These are phyloP conservation scores for Liopterus haemorrhoidalis DNA, from an alignment of 2,888 invertebrate species.

Conservation along the genomic window DNA sequence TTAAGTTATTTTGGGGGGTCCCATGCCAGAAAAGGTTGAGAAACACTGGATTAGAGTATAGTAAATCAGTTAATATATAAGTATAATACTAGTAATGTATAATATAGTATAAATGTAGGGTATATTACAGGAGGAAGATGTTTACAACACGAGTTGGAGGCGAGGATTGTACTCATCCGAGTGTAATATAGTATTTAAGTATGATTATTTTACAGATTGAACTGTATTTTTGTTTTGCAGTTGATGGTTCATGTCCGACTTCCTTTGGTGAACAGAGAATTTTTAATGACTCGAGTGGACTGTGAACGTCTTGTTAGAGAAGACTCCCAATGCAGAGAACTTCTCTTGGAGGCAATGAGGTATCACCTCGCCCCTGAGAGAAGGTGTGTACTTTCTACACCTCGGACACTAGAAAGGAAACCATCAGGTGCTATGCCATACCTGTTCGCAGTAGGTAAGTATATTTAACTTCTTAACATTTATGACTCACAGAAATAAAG, in stretches of 20 bases:
- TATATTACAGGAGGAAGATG: too few relatives aligned
- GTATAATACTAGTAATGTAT: background rate
- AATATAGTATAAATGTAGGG: background rate
- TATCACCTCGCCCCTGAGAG: constrained; percentile 65
- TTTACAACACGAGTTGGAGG: too few relatives aligned
- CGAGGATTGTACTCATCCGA: constrained; percentile 4
- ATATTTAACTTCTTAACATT: background rate
- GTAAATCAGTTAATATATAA: too few relatives aligned
- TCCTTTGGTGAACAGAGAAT: constrained; percentile 59
- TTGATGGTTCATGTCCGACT: constrained; percentile 60
- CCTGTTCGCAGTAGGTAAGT: constrained; percentile 55
- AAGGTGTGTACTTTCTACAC: constrained; percentile 55
- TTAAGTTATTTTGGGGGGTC: too few relatives aligned
- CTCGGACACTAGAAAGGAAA: constrained; percentile 57
- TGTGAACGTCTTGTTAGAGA: constrained; percentile 60
- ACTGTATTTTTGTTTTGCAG: constrained; percentile 37
- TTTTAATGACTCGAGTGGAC: constrained; percentile 62
- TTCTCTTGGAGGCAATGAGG: constrained; percentile 63
- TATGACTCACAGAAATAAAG: background rate
- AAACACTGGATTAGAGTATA: too few relatives aligned
- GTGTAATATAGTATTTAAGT: background rate
- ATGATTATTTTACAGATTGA: constrained; percentile 7
- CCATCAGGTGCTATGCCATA: constrained; percentile 63
- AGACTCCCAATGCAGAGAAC: constrained; percentile 57
- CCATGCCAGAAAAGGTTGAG: too few relatives aligned